These are phyloP conservation scores for Bellardia pandia DNA, from an alignment of 2,888 invertebrate species.

Conservation along the genomic window DNA sequence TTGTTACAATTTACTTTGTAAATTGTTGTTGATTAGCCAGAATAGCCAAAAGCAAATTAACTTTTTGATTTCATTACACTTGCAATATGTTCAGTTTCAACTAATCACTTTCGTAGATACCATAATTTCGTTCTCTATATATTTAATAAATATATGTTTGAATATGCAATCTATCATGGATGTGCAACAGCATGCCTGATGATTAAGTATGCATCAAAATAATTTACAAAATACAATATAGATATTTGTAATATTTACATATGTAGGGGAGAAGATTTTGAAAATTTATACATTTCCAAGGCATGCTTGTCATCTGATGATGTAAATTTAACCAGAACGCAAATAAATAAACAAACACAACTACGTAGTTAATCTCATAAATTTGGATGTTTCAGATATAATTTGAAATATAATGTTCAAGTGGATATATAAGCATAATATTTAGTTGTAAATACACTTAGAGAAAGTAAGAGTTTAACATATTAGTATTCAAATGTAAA, in stretches of 20 bases:
- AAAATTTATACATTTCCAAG: slow-evolving; percentile 1
- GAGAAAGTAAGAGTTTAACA: neutral
- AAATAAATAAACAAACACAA: slow-evolving; percentile 28
- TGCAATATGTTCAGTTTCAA: slow-evolving; percentile 27
- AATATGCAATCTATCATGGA: slow-evolving; percentile 33
- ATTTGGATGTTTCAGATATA: slow-evolving; percentile 13
- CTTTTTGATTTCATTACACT: slow-evolving; percentile 42
- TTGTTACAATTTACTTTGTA: neutral
- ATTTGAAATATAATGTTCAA: slow-evolving; percentile 9
- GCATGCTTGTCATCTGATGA: slow-evolving; percentile 8
- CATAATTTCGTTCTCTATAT: slow-evolving; percentile 12
- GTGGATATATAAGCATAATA: neutral
- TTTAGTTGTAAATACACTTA: slow-evolving; percentile 1
- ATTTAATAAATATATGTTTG: neutral
- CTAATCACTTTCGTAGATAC: slow-evolving; percentile 41
- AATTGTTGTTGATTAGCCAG: neutral
- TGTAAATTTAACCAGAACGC: slow-evolving; percentile 34
- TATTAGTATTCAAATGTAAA: too few relatives aligned
- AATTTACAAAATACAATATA: slow-evolving; percentile 5
- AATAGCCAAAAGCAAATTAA: slow-evolving; percentile 19
- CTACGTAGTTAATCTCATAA: neutral
- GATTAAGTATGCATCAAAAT: slow-evolving; percentile 19
- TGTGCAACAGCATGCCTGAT: slow-evolving; percentile 13
- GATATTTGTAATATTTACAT: slow-evolving; percentile 5
- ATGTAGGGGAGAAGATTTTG: neutral